Conservation (phyloP, 2,888 invertebrate genomes). For the Clusia tigrina region DNA sequence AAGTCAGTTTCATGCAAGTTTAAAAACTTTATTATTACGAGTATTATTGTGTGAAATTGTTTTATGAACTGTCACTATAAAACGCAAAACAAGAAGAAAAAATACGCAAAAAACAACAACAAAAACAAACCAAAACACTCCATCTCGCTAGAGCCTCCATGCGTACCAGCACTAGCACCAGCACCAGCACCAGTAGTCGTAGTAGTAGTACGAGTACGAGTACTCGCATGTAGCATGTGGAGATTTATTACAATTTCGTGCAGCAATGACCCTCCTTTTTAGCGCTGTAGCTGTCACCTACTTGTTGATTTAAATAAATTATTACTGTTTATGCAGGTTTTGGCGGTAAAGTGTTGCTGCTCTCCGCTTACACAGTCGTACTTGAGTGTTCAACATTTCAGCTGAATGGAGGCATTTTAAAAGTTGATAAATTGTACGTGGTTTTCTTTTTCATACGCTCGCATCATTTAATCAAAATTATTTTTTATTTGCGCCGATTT, state of each 20-base stretch:
- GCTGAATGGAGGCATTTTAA: neutral
- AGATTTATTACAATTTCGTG: constrained; percentile 45
- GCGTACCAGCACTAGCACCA: too few relatives aligned
- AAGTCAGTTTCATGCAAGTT: constrained; percentile 30
- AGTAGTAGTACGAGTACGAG: too few relatives aligned
- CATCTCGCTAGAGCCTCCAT: too few relatives aligned
- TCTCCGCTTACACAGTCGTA: too few relatives aligned
- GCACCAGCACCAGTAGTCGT: too few relatives aligned
- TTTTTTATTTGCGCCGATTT: too few relatives aligned
- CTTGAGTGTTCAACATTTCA: too few relatives aligned
- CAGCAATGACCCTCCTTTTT: constrained; percentile 42
- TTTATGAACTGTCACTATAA: constrained; percentile 6
- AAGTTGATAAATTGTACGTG: too few relatives aligned
- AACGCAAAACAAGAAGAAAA: constrained; percentile 16
- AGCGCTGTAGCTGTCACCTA: constrained; percentile 34
- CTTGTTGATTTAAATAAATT: constrained; percentile 40
- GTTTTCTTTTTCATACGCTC: too few relatives aligned
- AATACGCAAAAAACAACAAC: too few relatives aligned
- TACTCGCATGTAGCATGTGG: constrained; percentile 11
- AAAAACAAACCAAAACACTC: too few relatives aligned
- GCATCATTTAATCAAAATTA: too few relatives aligned
- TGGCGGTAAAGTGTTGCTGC: constrained; percentile 13
- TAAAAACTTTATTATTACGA: constrained; percentile 1
- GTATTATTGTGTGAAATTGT: neutral
- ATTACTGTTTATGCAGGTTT: constrained; percentile 30